Evolutionary conservation across 2,888 invertebrate species (phyloP), one percentile per base, ranked within the genome.

Genomic region (Aquatica leii): DNA sequence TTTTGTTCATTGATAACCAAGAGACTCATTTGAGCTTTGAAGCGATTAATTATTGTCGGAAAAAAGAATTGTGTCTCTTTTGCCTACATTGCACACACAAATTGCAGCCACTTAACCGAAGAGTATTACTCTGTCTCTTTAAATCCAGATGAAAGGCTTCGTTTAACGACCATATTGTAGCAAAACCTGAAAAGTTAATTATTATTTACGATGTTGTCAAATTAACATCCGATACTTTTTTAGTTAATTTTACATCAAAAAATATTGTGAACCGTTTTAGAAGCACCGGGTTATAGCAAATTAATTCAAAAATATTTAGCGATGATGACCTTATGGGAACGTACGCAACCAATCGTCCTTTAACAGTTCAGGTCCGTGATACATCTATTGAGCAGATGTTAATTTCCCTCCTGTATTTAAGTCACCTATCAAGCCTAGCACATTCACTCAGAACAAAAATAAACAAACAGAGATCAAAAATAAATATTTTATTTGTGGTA

Each of bases 11-110:
- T n/a, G n/a, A n/a, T n/a, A n/a, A n/a, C n/a, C n/a, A n/a, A n/a
- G n/a, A n/a, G n/a, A n/a, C n/a, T n/a, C n/a, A n/a, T n/a, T n/a
- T n/a, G n/a, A n/a, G n/a, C n/a, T n/a, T n/a, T n/a, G n/a, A n/a
- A n/a, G n/a, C n/a, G n/a, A n/a, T n/a, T n/a, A n/a, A n/a, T n/a
- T n/a, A n/a, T n/a, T n/a, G n/a, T n/a, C n/a, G n/a, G n/a, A n/a
- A n/a, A n/a, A n/a, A n/a, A n/a, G n/a, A n/a, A n/a, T 71, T 63
- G 17, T 48, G 9, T n/a, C 31, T 46, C 65, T n/a, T 21, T 71
- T 40, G 15, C 63, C 21, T 66, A 71, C 43, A 49, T 31, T 71
- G 21, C 51, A 64, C 11, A 62, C 49, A 21, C 69, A 68, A n/a
- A 61, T 68, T 24, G 31, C 31, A 31, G 9, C 31, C 31, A 6